phyloP scores from a whole-genome alignment of 2,113 vertebrate genomes.

The Trogon surrucura region DNA sequence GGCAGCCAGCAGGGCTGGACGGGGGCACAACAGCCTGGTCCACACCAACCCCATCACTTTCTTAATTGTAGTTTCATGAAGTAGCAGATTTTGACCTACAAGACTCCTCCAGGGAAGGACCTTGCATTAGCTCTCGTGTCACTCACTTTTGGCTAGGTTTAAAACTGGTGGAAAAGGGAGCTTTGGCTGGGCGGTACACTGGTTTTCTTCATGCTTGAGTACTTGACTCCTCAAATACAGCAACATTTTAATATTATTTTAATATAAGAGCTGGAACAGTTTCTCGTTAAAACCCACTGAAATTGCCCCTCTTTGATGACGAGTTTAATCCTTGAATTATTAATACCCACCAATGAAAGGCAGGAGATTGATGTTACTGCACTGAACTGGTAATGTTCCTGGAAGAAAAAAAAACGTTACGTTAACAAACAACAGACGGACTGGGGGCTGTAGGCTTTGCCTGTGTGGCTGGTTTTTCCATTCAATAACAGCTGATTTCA shows the following conservation, averaged over 20 bases:
- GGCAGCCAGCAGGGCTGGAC: not conserved
- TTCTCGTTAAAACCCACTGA: not conserved
- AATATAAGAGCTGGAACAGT: not conserved
- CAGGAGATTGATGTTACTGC: not conserved
- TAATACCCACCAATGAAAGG: not conserved
- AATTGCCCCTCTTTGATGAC: not conserved
- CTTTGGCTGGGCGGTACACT: not conserved
- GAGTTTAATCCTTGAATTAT: not conserved
- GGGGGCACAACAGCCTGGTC: not conserved
- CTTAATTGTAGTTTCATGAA: not conserved
- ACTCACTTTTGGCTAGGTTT: not conserved
- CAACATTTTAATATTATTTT: not conserved
- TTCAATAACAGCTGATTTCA: conserved; percentile 54
- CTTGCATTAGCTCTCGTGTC: not conserved
- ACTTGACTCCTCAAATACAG: not conserved
- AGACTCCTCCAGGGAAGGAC: not conserved
- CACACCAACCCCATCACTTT: not conserved
- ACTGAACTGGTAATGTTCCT: not conserved
- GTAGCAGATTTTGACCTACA: not conserved
- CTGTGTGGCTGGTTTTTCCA: not conserved
- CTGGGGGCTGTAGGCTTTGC: not conserved
- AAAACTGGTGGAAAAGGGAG: not conserved
- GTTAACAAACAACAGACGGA: not conserved
- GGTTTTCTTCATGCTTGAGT: not conserved
- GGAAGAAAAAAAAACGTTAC: not conserved